Evolutionary conservation across 2,797 vertebrate genomes (phyloP).

Genomic region (Intellagama lesueurii): DNA sequence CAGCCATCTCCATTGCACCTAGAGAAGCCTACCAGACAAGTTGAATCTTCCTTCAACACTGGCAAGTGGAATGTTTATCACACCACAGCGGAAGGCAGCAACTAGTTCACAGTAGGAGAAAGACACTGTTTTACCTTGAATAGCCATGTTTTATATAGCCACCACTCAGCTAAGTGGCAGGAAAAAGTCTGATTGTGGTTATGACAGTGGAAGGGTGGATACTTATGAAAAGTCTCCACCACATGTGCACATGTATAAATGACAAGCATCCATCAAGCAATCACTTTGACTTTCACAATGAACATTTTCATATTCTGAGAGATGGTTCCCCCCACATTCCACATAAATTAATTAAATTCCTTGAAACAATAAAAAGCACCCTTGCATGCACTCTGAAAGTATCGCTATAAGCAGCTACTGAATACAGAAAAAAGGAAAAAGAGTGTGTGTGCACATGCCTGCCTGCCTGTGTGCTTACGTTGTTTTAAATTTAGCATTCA

Average conservation of each 20-base stretch:
- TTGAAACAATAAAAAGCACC: neutral
- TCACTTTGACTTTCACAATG: neutral
- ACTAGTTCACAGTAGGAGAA: too few species aligned
- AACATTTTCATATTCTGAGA: neutral
- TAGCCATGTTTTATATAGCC: neutral
- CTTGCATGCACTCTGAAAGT: neutral
- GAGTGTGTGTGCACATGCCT: neutral
- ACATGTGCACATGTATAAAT: neutral
- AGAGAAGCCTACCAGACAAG: too few species aligned
- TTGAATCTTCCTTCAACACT: too few species aligned
- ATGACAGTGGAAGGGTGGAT: neutral
- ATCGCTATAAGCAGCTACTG: neutral
- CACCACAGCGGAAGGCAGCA: too few species aligned
- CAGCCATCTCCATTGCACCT: too few species aligned
- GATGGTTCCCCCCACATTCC: neutral
- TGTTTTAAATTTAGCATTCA: conserved; percentile 7
- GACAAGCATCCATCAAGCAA: neutral
- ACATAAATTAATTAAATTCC: neutral
- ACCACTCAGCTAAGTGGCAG: neutral
- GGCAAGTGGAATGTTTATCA: too few species aligned
- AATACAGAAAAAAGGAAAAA: neutral
- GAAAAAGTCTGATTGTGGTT: too few species aligned
- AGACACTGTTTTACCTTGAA: too few species aligned
- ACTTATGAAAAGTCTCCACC: too few species aligned
- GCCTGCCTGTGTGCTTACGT: neutral